These are phyloP conservation scores for Drosophila crucigera DNA, from an alignment of 2,888 invertebrate species.

Conservation along the genomic window DNA sequence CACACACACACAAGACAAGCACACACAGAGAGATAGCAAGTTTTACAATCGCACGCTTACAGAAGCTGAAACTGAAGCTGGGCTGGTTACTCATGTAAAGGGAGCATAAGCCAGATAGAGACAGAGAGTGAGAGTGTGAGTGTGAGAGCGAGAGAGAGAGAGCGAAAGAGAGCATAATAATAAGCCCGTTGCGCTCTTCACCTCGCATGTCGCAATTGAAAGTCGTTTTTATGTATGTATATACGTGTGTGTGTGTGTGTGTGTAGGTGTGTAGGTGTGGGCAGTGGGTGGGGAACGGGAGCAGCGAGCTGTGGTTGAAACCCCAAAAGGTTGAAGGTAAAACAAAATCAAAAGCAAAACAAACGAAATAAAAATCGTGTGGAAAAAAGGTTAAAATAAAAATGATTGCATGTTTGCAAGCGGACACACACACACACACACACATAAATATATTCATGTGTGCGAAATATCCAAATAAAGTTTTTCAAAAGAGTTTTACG, in stretches of 20 bases:
- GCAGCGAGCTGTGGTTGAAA: conserved; percentile 45
- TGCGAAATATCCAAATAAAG: conserved; percentile 33
- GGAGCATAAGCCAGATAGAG: conserved; percentile 22
- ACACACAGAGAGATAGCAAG: conserved; percentile 7
- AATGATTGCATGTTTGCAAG: conserved; percentile 52
- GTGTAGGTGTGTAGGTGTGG: conserved; percentile 31
- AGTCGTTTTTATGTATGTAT: conserved; percentile 54
- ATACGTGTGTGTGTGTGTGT: conserved; percentile 11
- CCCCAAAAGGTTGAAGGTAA: conserved; percentile 80
- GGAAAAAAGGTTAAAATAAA: conserved; percentile 67
- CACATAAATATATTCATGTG: conserved; percentile 14
- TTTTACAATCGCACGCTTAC: conserved; percentile 52
- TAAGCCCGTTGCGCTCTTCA: conserved; percentile 55
- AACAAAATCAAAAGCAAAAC: conserved; percentile 61
- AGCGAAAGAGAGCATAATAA: conserved; percentile 36
- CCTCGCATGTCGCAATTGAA: conserved; percentile 75
- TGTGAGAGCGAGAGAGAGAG: conserved; percentile 9
- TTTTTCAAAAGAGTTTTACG: conserved; percentile 47
- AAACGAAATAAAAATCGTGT: conserved; percentile 72
- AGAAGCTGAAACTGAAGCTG: conserved; percentile 63
- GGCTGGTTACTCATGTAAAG: conserved; percentile 71
- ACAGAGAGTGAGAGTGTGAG: not conserved
- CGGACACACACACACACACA: conserved; percentile 18
- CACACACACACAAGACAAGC: conserved; percentile 13
- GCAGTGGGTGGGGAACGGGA: conserved; percentile 33